phyloP scores from a whole-genome alignment of 2,113 vertebrate species.

The Columba livia region DNA sequence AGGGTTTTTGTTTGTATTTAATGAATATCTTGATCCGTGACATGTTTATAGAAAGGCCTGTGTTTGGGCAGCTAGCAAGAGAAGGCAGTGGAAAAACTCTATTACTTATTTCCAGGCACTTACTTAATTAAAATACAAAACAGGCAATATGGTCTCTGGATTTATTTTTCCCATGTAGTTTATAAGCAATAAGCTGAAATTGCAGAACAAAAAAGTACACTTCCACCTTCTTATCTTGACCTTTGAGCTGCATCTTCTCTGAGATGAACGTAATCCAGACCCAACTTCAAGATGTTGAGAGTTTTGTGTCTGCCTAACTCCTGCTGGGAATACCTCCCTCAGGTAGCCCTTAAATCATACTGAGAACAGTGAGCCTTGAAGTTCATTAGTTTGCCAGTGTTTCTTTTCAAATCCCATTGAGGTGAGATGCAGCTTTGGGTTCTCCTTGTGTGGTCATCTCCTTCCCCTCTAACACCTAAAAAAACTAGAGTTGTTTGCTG shows the following conservation, averaged over 20 bases:
- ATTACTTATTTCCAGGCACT: slow-evolving; percentile 44
- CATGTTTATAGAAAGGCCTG: not conserved
- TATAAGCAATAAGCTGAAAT: slow-evolving; percentile 33
- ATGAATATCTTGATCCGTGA: not conserved
- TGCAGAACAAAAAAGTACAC: not conserved
- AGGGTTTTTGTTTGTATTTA: not conserved
- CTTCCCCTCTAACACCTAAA: not conserved
- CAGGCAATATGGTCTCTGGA: slow-evolving; percentile 27
- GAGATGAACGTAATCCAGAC: not conserved
- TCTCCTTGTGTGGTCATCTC: not conserved
- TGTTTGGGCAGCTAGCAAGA: not conserved
- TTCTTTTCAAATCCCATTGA: not conserved
- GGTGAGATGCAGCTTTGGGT: not conserved
- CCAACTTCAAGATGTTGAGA: not conserved
- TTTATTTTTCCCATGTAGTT: slow-evolving; percentile 53
- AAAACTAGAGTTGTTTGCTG: not conserved
- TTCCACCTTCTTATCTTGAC: not conserved
- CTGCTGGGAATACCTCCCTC: not conserved
- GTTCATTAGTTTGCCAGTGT: not conserved
- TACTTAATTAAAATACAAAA: slow-evolving; percentile 60
- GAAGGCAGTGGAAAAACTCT: slow-evolving; percentile 14
- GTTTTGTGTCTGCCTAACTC: not conserved
- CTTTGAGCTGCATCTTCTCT: not conserved
- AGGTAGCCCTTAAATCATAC: not conserved
- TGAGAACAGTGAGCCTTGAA: not conserved